Percentiles rank a stretch among this genome's conserved stretches.
phyloP scores from a whole-genome alignment of 2,113 vertebrate genomes.

The Oxygymnocypris stewartii region DNA sequence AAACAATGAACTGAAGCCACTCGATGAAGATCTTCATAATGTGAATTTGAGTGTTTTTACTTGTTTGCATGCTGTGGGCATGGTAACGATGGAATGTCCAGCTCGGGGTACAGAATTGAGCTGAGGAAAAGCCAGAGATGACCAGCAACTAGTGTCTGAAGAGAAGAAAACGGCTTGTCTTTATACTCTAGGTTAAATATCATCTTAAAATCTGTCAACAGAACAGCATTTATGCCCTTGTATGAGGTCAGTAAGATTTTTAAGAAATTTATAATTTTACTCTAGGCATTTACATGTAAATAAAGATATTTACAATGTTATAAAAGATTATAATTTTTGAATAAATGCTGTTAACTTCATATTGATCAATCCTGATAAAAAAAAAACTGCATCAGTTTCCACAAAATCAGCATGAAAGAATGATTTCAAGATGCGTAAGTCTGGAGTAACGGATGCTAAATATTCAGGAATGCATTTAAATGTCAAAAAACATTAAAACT shows the following conservation, averaged over 20 bases:
- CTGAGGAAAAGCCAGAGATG: slow-evolving; percentile 64
- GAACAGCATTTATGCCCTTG: not conserved
- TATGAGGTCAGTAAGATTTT: not conserved
- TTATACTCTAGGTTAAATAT: not conserved
- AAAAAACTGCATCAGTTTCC: not conserved
- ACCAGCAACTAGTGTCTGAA: slow-evolving; percentile 76
- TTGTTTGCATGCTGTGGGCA: slow-evolving; percentile 61
- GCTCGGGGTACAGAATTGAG: slow-evolving; percentile 67
- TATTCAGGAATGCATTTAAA: not conserved
- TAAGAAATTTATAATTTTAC: not conserved
- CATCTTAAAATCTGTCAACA: not conserved
- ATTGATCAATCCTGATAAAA: not conserved
- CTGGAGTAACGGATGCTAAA: not conserved
- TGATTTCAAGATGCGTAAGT: not conserved
- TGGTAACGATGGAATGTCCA: slow-evolving; percentile 75
- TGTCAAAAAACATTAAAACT: no score
- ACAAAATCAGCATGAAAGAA: not conserved
- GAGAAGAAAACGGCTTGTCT: no score
- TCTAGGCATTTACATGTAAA: not conserved
- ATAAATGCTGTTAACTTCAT: not conserved
- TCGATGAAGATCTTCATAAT: not conserved
- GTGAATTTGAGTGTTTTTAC: not conserved
- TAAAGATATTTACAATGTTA: not conserved
- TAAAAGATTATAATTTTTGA: not conserved
- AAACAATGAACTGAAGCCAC: not conserved